Conservation (phyloP, 2,888 invertebrate species). For the Idaea aversata region DNA sequence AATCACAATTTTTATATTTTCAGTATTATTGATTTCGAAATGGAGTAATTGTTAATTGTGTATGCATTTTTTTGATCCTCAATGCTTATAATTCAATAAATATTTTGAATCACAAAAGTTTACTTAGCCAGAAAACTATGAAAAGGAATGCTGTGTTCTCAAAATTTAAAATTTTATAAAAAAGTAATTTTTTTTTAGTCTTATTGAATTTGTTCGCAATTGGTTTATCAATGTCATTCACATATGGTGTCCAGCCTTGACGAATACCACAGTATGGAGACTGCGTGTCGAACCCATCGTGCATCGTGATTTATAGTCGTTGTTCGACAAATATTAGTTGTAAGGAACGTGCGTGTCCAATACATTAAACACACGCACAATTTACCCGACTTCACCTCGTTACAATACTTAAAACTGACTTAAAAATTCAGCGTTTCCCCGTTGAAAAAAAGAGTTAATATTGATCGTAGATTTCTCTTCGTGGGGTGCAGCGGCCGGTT, state of each 20-base stretch:
- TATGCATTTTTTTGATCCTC: slow-evolving; percentile 20
- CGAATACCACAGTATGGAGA: slow-evolving; percentile 51
- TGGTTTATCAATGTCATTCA: slow-evolving; percentile 45
- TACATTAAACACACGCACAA: slow-evolving; percentile 44
- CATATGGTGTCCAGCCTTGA: slow-evolving; percentile 67
- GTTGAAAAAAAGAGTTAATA: slow-evolving; percentile 81
- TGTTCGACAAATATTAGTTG: slow-evolving; percentile 44
- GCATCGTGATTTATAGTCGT: slow-evolving; percentile 52
- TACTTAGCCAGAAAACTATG: slow-evolving; percentile 2
- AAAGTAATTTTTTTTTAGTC: background rate
- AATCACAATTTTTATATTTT: no score
- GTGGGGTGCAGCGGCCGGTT: slow-evolving; percentile 81
- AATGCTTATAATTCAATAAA: slow-evolving; percentile 4
- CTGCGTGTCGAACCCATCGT: slow-evolving; percentile 33
- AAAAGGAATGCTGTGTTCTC: background rate
- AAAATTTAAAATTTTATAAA: no score
- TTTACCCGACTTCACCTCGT: slow-evolving; percentile 33
- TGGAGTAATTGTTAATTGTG: slow-evolving; percentile 17
- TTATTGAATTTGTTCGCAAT: background rate
- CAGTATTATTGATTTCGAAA: slow-evolving; percentile 39
- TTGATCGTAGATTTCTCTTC: slow-evolving; percentile 80
- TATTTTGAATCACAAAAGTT: background rate
- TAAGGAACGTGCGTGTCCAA: slow-evolving; percentile 36
- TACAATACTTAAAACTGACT: slow-evolving; percentile 64
- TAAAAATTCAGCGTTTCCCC: slow-evolving; percentile 76